These are phyloP conservation scores for Rhinoptilus africanus DNA, from an alignment of 2,113 vertebrate genomes.

Conservation along the genomic window DNA sequence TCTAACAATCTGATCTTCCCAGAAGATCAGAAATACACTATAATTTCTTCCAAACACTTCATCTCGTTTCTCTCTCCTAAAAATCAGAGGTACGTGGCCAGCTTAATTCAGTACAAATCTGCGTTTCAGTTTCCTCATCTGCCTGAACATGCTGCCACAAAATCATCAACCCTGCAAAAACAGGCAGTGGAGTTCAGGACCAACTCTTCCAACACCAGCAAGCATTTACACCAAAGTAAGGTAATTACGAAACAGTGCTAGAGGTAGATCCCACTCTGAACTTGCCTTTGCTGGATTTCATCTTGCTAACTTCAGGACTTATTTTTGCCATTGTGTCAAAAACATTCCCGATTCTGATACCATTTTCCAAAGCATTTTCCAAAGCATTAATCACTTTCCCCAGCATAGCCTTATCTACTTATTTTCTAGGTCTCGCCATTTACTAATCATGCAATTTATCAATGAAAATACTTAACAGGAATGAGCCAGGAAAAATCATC, in stretches of 20 bases:
- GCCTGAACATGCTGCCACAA: background rate
- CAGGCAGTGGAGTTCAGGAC: background rate
- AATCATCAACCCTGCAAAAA: background rate
- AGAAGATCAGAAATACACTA: background rate
- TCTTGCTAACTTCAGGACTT: background rate
- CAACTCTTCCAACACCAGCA: background rate
- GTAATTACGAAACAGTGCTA: fast-evolving
- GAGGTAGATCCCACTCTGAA: background rate
- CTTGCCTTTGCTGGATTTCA: background rate
- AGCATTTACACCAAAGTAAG: background rate
- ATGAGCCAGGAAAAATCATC: background rate
- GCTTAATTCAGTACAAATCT: background rate
- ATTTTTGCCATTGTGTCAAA: background rate
- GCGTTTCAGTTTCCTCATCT: background rate
- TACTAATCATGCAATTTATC: background rate
- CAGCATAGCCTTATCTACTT: background rate
- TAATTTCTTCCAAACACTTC: background rate
- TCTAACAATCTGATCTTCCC: background rate
- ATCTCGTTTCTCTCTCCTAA: background rate
- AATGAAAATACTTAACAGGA: background rate
- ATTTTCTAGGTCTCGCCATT: background rate
- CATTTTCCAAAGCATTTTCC: background rate
- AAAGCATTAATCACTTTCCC: background rate
- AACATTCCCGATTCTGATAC: background rate
- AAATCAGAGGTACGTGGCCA: background rate